These are phyloP conservation scores for Julus scandinavius DNA, from an alignment of 2,888 invertebrate genomes.

Conservation along the genomic window DNA sequence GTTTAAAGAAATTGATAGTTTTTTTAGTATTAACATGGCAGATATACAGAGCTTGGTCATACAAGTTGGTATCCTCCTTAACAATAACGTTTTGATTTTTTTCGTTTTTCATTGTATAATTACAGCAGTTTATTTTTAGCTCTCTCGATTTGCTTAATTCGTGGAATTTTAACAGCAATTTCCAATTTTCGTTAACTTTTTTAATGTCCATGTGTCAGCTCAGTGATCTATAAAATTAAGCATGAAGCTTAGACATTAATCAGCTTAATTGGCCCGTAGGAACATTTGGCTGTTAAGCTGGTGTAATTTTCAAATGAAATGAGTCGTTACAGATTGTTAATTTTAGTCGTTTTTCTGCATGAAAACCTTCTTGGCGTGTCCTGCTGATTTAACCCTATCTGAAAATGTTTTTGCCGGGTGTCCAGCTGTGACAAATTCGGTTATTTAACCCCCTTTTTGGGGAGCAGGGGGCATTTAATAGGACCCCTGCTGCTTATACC, in stretches of 20 bases:
- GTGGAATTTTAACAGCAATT: neutral
- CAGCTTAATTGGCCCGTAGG: neutral
- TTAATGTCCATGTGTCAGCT: neutral
- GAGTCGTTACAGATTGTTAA: conserved; percentile 4
- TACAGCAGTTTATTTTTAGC: neutral
- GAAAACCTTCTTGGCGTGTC: neutral
- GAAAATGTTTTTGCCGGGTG: neutral
- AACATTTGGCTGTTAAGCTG: neutral
- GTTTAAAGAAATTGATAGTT: neutral
- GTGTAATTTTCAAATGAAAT: neutral
- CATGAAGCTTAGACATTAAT: neutral
- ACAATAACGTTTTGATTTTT: neutral
- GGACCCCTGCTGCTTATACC: neutral
- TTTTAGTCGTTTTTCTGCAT: neutral
- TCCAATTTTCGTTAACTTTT: neutral
- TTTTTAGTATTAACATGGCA: neutral
- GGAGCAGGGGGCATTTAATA: neutral
- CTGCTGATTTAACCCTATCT: neutral
- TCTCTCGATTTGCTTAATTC: neutral
- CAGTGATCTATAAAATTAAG: neutral
- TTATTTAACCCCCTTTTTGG: neutral
- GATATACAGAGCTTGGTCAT: too few species aligned
- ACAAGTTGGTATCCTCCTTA: too few species aligned
- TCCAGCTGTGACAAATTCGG: conserved; percentile 26
- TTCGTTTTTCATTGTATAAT: neutral